Evolutionary conservation across 2,888 invertebrate genomes (phyloP).

Genomic region (Andrena dorsata): DNA sequence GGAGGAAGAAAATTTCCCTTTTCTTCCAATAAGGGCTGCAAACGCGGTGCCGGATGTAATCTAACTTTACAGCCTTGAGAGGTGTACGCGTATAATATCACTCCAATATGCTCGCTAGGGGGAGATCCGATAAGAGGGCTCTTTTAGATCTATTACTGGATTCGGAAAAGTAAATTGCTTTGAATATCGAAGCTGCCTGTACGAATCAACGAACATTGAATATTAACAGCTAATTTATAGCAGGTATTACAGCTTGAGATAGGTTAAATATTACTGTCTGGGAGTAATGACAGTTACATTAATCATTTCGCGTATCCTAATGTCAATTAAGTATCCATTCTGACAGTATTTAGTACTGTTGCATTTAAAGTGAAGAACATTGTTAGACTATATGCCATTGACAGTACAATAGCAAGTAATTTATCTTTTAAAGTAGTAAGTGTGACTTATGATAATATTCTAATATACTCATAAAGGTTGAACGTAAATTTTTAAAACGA

Average conservation of each 20-base stretch:
- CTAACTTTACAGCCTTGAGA: slow-evolving; percentile 64
- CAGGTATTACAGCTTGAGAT: not conserved
- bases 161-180: slow-evolving; percentile 41
- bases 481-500: too few species aligned
- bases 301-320: not conserved
- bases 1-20: slow-evolving; percentile 35
- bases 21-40: slow-evolving; percentile 34
- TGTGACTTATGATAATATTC: too few species aligned
- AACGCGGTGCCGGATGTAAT: slow-evolving; percentile 61
- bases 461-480: too few species aligned
- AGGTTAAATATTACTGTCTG: not conserved
- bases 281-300: not conserved
- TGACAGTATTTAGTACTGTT: too few species aligned
- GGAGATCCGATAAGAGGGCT: slow-evolving; percentile 50
- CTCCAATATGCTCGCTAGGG: slow-evolving; percentile 32
- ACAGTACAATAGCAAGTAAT: too few species aligned
- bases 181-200: not conserved
- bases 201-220: slow-evolving; percentile 2
- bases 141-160: slow-evolving; percentile 36
- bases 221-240: not conserved
- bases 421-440: too few species aligned
- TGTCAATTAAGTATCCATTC: too few species aligned
- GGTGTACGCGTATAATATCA: slow-evolving; percentile 46
- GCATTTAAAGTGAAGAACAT: too few species aligned
- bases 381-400: too few species aligned